A percentile compares a stretch with the other conserved stretches of the same genome.
Evolutionary conservation across 2,797 vertebrate species (phyloP).

Genomic region (Gila robusta): DNA sequence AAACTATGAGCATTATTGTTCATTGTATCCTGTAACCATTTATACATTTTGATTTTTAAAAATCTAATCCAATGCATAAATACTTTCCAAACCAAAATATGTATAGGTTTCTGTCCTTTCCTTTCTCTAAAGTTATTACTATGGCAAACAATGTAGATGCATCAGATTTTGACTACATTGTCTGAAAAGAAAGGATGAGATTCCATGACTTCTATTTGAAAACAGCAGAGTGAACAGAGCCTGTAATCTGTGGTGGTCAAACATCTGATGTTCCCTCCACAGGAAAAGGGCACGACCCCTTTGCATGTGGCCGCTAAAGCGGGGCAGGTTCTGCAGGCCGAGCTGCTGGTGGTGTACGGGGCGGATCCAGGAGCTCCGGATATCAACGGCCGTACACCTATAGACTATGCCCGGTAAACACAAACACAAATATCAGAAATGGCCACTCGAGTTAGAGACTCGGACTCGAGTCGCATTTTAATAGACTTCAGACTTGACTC

Average conservation of each 20-base stretch:
- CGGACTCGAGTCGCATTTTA: too few species aligned
- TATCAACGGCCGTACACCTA: conserved; percentile 94
- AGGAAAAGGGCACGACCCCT: conserved; percentile 97
- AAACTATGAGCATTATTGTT: background rate
- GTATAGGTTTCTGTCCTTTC: background rate
- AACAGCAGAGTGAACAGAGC: background rate
- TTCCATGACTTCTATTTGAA: background rate
- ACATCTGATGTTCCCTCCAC: background rate
- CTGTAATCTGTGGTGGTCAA: background rate
- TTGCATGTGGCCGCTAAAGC: conserved; percentile 95
- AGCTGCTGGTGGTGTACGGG: conserved; percentile 94
- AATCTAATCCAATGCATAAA: background rate
- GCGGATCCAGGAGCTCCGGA: conserved; percentile 95
- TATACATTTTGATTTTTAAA: background rate
- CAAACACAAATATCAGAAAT: background rate
- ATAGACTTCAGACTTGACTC: too few species aligned
- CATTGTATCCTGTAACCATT: background rate
- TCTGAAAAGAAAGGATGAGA: too few species aligned
- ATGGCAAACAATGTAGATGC: background rate
- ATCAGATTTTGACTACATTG: background rate
- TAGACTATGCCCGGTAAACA: conserved; percentile 93
- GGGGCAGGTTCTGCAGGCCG: conserved; percentile 93
- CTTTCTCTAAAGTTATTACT: too few species aligned
- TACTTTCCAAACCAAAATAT: background rate
- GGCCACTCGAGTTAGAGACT: too few species aligned